A percentile compares a stretch with the other conserved stretches of the same genome.
Evolutionary conservation across 2,797 vertebrate genomes (phyloP).

Genomic region (Decapterus maruadsi): DNA sequence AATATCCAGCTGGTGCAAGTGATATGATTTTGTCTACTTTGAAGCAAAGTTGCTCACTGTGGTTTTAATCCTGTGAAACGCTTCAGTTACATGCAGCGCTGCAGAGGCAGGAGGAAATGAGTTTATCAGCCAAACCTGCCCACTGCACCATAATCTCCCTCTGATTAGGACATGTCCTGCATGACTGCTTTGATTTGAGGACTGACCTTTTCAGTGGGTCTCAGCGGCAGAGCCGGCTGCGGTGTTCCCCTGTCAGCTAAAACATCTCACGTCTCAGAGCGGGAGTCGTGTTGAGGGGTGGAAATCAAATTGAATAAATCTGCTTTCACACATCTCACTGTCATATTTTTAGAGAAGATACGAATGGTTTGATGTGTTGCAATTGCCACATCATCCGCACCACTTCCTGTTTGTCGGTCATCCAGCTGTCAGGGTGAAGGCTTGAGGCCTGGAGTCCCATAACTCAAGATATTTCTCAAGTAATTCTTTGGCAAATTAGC

Average conservation of each 20-base stretch:
- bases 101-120: slow-evolving; percentile 1
- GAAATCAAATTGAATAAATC: too few relatives aligned
- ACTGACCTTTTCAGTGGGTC: slow-evolving; percentile 38
- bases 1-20: slow-evolving; percentile 15
- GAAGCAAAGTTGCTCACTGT: slow-evolving; percentile 1
- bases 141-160: neutral
- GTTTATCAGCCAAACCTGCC: slow-evolving; percentile 2
- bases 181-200: slow-evolving; percentile 24
- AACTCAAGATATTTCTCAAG: neutral
- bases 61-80: neutral
- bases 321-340: neutral
- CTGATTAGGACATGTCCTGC: neutral
- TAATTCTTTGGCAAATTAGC: neutral
- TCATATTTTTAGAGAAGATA: neutral
- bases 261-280: neutral
- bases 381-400: neutral
- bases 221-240: neutral
- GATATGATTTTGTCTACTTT: slow-evolving; percentile 25
- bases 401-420: neutral
- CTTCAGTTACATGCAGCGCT: neutral
- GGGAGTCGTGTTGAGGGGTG: too few relatives aligned
- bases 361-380: too few relatives aligned
- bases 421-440: neutral
- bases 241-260: neutral
- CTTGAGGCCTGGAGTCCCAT: neutral